phyloP scores from a whole-genome alignment of 2,113 vertebrate genomes.

The Crocuta crocuta region DNA sequence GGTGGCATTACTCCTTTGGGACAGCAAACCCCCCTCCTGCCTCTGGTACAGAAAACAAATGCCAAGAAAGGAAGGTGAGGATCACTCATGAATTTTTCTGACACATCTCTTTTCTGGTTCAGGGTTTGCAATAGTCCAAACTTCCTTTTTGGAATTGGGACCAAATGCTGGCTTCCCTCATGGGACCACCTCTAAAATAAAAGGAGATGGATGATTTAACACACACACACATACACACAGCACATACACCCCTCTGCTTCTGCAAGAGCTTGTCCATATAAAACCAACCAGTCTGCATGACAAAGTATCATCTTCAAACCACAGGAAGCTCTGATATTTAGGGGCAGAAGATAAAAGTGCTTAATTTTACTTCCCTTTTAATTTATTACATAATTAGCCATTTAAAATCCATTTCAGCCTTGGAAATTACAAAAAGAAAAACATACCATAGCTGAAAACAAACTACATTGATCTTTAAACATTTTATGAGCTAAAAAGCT shows the following conservation, averaged over 20 bases:
- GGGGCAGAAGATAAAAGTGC: neutral
- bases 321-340: neutral
- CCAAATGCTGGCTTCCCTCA: neutral
- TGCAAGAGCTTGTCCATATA: neutral
- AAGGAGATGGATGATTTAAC: neutral
- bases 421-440: neutral
- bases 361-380: constrained; percentile 10
- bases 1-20: neutral
- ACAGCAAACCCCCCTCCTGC: neutral
- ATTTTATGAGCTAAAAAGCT: constrained; percentile 21
- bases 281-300: neutral
- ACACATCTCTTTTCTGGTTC: neutral
- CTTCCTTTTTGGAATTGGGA: neutral
- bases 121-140: constrained; percentile 31
- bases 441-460: neutral
- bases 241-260: rapidly evolving
- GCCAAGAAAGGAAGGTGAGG: neutral
- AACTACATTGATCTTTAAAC: constrained; percentile 19
- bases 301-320: neutral
- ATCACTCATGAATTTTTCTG: constrained; percentile 34
- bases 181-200: neutral
- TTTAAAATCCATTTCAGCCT: constrained; percentile 46
- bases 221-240: neutral
- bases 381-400: constrained; percentile 56
- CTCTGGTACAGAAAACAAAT: constrained; percentile 37